phyloP scores from a whole-genome alignment of 2,113 vertebrate species.

The Crotalus horridus region DNA sequence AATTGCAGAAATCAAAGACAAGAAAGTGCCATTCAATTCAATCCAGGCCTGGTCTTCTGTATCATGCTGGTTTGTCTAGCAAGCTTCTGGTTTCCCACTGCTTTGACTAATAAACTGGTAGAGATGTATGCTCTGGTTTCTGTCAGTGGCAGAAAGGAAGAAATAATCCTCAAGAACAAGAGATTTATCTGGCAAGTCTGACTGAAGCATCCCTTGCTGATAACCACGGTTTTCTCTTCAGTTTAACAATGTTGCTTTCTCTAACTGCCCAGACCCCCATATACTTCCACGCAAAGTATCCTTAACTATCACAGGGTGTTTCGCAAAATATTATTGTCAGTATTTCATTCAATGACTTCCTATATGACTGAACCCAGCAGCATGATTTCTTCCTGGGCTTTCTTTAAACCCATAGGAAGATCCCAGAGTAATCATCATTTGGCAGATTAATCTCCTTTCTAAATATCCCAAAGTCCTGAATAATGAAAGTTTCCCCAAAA shows the following conservation, averaged over 20 bases:
- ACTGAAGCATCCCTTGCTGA: slow-evolving; percentile 52
- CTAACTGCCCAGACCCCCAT: neutral
- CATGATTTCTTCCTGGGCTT: neutral
- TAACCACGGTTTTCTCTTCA: slow-evolving; percentile 48
- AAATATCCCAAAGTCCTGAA: neutral
- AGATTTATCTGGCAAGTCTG: slow-evolving; percentile 65
- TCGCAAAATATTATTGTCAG: neutral
- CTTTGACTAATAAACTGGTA: slow-evolving; percentile 47
- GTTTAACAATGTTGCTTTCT: slow-evolving; percentile 41
- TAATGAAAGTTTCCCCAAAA: neutral
- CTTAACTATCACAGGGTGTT: neutral
- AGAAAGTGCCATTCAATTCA: slow-evolving; percentile 53
- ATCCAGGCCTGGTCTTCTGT: slow-evolving; percentile 45
- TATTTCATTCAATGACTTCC: neutral
- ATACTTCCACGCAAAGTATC: neutral
- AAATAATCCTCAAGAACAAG: slow-evolving; percentile 61
- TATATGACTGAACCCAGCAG: neutral
- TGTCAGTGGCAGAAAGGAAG: slow-evolving; percentile 59
- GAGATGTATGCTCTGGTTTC: slow-evolving; percentile 57
- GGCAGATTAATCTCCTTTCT: neutral
- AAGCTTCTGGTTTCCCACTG: slow-evolving; percentile 18
- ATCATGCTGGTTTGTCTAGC: slow-evolving; percentile 39
- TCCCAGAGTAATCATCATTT: neutral
- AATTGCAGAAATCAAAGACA: slow-evolving; percentile 48
- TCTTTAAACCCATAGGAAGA: neutral